Evolutionary conservation across 2,888 invertebrate species (phyloP).

Genomic region (Craniophora ligustri): DNA sequence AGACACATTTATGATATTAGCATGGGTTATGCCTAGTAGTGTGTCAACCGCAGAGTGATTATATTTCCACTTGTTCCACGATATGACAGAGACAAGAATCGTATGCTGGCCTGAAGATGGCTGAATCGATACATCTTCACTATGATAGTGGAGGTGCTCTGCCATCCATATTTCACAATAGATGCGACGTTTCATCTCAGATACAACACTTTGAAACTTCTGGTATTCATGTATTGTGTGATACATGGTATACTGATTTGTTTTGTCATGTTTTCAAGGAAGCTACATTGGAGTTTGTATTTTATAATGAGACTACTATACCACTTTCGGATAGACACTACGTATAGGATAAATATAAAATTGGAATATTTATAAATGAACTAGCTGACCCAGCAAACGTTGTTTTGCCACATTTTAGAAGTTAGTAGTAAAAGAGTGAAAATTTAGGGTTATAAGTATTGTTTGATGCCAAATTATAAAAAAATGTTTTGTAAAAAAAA

Average conservation of each 20-base stretch:
- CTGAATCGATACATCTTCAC: constrained; percentile 64
- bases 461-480: no score
- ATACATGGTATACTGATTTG: background rate
- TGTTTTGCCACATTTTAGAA: no score
- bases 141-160: constrained; percentile 45
- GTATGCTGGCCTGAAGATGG: constrained; percentile 60
- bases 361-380: no score
- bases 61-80: constrained; percentile 54
- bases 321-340: no score
- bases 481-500: no score
- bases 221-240: background rate
- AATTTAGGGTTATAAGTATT: no score
- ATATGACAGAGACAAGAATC: constrained; percentile 57
- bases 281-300: background rate
- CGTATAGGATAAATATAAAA: no score
- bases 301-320: no score
- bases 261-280: background rate
- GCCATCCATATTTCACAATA: constrained; percentile 49
- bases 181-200: constrained; percentile 23
- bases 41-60: constrained; percentile 50
- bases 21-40: constrained; percentile 48
- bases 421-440: no score
- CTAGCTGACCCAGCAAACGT: no score
- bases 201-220: background rate
- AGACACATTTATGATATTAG: no score